phyloP scores from a whole-genome alignment of 2,888 invertebrate species.

The Xanthorhoe designata region DNA sequence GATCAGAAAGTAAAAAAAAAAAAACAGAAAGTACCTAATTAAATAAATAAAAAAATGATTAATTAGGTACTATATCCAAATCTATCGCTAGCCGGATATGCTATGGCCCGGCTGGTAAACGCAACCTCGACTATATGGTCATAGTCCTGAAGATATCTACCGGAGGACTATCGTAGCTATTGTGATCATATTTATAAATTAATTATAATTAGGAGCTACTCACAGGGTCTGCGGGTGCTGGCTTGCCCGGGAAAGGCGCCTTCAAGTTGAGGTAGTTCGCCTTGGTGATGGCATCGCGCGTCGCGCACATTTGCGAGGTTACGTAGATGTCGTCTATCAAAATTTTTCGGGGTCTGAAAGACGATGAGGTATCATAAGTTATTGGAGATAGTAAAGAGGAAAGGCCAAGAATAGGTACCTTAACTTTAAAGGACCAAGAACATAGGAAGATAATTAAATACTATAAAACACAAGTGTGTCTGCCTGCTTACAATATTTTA shows the following conservation, averaged over 20 bases:
- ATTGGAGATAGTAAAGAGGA: background rate
- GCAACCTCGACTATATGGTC: too few relatives aligned
- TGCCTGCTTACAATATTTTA: too few relatives aligned
- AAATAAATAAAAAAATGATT: too few relatives aligned
- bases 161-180: background rate
- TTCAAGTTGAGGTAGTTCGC: slow-evolving; percentile 13
- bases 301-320: slow-evolving; percentile 27
- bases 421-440: too few relatives aligned
- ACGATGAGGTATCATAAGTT: background rate
- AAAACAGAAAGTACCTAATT: too few relatives aligned
- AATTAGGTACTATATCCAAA: too few relatives aligned
- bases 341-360: slow-evolving; percentile 34
- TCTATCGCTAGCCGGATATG: too few relatives aligned
- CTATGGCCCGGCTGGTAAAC: too few relatives aligned
- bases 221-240: slow-evolving; percentile 33
- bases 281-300: slow-evolving; percentile 11
- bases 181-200: background rate
- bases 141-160: too few relatives aligned
- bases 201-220: background rate
- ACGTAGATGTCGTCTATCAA: slow-evolving; percentile 45
- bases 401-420: background rate
- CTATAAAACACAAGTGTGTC: too few relatives aligned
- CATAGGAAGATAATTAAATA: too few relatives aligned
- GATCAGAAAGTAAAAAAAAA: too few relatives aligned
- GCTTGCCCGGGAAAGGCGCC: slow-evolving; percentile 29